Percentiles rank a stretch among this genome's conserved stretches.
Conservation (phyloP, 2,888 invertebrate species). For the Trypoxylon attenuatum region DNA sequence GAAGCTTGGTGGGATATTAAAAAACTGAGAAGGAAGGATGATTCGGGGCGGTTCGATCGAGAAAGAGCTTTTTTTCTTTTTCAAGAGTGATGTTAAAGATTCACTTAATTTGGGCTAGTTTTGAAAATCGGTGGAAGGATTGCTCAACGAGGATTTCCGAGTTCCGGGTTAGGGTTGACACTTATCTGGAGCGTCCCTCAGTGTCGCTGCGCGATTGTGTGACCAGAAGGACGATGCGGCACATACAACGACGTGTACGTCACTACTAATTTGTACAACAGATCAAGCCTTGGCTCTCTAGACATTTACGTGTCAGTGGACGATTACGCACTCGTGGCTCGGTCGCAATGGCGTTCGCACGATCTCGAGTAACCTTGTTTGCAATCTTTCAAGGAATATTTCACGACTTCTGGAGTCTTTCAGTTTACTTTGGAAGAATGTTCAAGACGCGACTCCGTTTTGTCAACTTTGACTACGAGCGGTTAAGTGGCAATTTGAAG, state of each 20-base stretch:
- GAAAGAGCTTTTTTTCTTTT: too few relatives aligned
- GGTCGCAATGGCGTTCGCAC: constrained; percentile 44
- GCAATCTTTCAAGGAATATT: neutral
- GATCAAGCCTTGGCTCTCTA: constrained; percentile 61
- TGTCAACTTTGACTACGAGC: neutral
- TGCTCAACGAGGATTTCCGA: too few relatives aligned
- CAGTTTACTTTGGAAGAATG: too few relatives aligned
- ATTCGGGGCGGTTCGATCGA: too few relatives aligned
- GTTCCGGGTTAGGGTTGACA: neutral
- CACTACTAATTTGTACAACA: constrained; percentile 63
- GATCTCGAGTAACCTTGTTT: constrained; percentile 10
- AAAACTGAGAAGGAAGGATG: too few relatives aligned
- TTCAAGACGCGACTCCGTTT: neutral
- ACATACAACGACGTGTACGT: constrained; percentile 59
- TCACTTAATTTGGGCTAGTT: too few relatives aligned
- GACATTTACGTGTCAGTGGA: constrained; percentile 55
- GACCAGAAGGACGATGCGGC: constrained; percentile 52
- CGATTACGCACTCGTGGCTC: constrained; percentile 39
- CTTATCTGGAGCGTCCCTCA: constrained; percentile 20
- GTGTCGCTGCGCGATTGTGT: constrained; percentile 12
- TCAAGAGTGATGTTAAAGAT: too few relatives aligned
- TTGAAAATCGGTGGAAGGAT: too few relatives aligned
- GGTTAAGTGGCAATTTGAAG: neutral
- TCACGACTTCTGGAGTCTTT: too few relatives aligned
- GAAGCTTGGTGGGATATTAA: too few relatives aligned